Conservation (phyloP, 1,140 invertebrate species). For the Mesaphorura yosii region DNA sequence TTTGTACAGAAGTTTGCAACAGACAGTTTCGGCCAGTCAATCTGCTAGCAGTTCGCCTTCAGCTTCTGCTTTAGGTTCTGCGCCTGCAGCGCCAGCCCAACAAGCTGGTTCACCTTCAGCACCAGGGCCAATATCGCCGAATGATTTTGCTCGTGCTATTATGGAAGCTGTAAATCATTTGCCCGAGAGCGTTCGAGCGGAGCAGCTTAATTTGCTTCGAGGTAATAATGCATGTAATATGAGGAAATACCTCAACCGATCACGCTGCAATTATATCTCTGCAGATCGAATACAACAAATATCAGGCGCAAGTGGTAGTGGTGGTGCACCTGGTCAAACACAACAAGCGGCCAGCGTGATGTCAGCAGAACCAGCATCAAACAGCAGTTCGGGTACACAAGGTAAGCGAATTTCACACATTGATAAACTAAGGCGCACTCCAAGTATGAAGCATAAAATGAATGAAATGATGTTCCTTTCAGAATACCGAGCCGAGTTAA, state of each 20-base stretch:
- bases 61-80: background rate
- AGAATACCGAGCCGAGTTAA: conserved; percentile 29
- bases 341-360: background rate
- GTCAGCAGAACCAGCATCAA: background rate
- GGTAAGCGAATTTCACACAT: background rate
- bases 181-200: conserved; percentile 10
- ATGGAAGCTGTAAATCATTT: conserved; percentile 16
- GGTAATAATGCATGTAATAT: conserved; percentile 4
- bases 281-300: background rate
- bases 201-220: conserved; percentile 17
- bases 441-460: background rate
- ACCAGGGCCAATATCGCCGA: background rate
- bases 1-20: background rate
- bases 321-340: background rate
- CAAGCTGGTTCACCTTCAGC: background rate
- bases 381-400: background rate
- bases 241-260: background rate
- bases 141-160: conserved; percentile 22
- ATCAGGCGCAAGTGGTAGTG: background rate
- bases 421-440: background rate
- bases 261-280: background rate
- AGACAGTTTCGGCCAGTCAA: background rate
- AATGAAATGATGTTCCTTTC: background rate
- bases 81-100: background rate
- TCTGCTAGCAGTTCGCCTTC: background rate